A percentile compares a stretch with the other conserved stretches of the same genome.
phyloP scores from a whole-genome alignment of 2,797 vertebrate genomes.

The Lepus townsendii region DNA sequence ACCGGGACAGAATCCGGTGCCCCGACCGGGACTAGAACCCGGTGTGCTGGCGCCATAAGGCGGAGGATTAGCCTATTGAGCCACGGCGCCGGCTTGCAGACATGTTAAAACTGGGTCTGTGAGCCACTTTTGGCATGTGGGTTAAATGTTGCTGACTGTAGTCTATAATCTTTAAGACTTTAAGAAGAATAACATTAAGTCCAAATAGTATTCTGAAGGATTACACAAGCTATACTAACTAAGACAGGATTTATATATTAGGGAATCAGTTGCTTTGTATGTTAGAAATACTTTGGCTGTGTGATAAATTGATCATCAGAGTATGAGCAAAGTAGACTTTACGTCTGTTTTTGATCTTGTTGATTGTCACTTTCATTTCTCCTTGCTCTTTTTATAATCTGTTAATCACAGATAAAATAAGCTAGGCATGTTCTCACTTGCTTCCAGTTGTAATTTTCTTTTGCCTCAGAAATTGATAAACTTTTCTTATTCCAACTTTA shows the following conservation, averaged over 20 bases:
- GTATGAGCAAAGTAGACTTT: not conserved
- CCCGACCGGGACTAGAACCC: no score
- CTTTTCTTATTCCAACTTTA: not conserved
- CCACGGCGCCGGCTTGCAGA: not conserved
- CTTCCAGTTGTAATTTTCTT: not conserved
- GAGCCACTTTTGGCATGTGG: conserved; percentile 24
- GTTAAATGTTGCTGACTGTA: conserved; percentile 7
- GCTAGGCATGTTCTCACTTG: not conserved
- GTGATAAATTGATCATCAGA: not conserved
- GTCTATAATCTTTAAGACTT: not conserved
- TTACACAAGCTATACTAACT: not conserved
- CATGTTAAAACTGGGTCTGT: not conserved
- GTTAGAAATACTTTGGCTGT: conserved; percentile 30
- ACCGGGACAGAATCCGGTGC: no score
- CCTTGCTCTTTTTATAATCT: not conserved
- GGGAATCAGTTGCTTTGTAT: not conserved
- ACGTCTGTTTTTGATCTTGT: not conserved
- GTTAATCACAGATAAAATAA: not conserved
- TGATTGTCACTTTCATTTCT: not conserved
- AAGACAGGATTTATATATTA: not conserved
- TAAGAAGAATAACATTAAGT: conserved; percentile 24
- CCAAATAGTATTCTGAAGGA: conserved; percentile 38
- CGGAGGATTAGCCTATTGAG: no score
- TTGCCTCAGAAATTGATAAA: not conserved
- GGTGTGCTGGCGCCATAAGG: no score